Base-by-base conservation (phyloP, 2,113 vertebrate species). In the Gila orcuttii region DNA sequence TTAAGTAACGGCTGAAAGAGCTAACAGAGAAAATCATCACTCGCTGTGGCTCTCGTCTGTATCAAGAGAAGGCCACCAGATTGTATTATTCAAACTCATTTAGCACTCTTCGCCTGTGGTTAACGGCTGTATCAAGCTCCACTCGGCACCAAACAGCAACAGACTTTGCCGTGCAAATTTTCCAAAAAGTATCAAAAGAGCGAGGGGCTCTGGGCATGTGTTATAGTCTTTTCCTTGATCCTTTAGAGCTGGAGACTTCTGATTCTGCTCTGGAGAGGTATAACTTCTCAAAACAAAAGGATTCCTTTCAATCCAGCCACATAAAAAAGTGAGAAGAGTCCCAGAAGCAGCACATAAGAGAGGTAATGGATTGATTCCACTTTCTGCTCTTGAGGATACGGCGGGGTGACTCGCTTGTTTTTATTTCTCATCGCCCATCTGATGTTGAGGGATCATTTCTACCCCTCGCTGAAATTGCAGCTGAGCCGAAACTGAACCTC, bases 1-100 rank as follows among this genome's bases (percentile, higher is more conserved):
- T 87, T 90, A 87, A 88, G 89, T 75, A 71, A 82, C 75, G 68
- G 73, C 85, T 83, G 74, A 83, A 88, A 83, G 73, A 81, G 33
- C 52, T 75, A 77, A 75, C 50, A 83, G 82, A 73, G 81, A 83
- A 76, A 87, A 85, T 88, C 68, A 87, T 84, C 79, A 80, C 88
- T 86, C 5, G 68, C 71, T 85, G 83, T 60, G 57, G 76, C 82
- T 86, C 73, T 55, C 21, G 71, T 68, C 66, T 62, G 52, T 55
- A 86, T 85, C 75, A 84, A 59, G 50, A 69, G 66, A 52, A 84
- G 68, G n/a, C 69, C 59, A 62, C 47, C 73, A 79, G 42, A 87
- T 17, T 88, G 84, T 79, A 85, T 79, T 28, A 82, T 84, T 86
- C 68, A 79, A 78, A 86, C 52, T 75, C 64, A 83, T 89, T 89